Evolutionary conservation across 2,888 invertebrate genomes (phyloP).

Genomic region (Hemaris fuciformis): DNA sequence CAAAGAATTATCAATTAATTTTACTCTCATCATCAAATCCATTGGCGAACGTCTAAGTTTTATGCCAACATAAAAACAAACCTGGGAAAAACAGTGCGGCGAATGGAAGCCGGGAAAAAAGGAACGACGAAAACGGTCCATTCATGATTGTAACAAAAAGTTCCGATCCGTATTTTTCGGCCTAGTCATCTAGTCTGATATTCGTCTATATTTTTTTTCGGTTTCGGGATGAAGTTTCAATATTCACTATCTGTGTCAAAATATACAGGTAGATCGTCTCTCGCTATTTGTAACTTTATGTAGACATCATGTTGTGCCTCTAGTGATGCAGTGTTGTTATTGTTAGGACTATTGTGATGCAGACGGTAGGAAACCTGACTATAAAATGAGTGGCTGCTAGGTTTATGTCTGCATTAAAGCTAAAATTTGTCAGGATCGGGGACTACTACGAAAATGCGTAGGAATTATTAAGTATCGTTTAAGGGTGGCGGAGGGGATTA

Average conservation of each 20-base stretch:
- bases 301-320: too few species aligned
- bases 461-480: too few species aligned
- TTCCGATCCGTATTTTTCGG: not conserved
- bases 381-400: too few species aligned
- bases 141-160: not conserved
- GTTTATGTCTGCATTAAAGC: too few species aligned
- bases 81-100: not conserved
- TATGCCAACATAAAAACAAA: not conserved
- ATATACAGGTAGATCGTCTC: too few species aligned
- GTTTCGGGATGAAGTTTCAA: not conserved
- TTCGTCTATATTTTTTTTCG: not conserved
- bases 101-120: not conserved
- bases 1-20: not conserved
- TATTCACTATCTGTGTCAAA: not conserved
- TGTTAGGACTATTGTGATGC: too few species aligned
- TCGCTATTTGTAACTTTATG: too few species aligned
- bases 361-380: too few species aligned
- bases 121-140: not conserved
- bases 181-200: not conserved
- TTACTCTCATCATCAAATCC: not conserved
- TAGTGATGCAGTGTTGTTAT: too few species aligned
- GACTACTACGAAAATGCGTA: too few species aligned
- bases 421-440: too few species aligned
- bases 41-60: not conserved
- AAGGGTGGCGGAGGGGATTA: too few species aligned